Evolutionary conservation across 2,113 vertebrate genomes (phyloP).

Genomic region (Seriola aureovittata): DNA sequence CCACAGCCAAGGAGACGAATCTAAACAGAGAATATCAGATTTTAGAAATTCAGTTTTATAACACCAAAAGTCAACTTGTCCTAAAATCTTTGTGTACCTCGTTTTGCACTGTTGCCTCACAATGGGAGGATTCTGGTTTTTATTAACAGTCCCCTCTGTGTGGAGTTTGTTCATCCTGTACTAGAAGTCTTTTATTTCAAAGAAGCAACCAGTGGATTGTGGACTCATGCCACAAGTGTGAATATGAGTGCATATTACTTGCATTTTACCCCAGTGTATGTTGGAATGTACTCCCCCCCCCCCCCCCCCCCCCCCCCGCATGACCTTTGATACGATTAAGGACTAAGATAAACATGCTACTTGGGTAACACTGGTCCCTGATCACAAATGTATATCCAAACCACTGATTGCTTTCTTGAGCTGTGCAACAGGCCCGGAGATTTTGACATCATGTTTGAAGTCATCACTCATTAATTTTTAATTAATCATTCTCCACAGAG

Average conservation of each 20-base stretch:
- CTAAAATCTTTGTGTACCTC: neutral
- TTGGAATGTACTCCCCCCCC: neutral
- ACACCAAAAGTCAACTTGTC: neutral
- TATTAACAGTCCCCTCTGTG: neutral
- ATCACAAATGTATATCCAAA: constrained; percentile 31
- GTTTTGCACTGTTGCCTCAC: neutral
- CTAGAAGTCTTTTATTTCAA: neutral
- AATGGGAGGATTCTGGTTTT: neutral
- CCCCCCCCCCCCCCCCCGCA: neutral
- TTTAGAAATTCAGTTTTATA: neutral
- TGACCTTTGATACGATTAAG: constrained; percentile 30
- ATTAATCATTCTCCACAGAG: constrained; percentile 17
- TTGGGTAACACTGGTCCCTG: neutral
- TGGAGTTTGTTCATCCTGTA: neutral
- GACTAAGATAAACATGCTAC: constrained; percentile 15
- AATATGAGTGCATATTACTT: neutral
- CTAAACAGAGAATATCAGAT: neutral
- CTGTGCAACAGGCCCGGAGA: neutral
- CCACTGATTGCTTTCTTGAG: neutral
- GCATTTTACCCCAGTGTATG: constrained; percentile 11
- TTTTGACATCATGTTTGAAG: constrained; percentile 2
- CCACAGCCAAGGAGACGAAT: neutral
- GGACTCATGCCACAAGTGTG: neutral
- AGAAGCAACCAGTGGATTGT: neutral
- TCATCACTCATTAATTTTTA: constrained; percentile 3